Evolutionary conservation across 1,140 invertebrate genomes (phyloP).

Genomic region (Eueides isabella): DNA sequence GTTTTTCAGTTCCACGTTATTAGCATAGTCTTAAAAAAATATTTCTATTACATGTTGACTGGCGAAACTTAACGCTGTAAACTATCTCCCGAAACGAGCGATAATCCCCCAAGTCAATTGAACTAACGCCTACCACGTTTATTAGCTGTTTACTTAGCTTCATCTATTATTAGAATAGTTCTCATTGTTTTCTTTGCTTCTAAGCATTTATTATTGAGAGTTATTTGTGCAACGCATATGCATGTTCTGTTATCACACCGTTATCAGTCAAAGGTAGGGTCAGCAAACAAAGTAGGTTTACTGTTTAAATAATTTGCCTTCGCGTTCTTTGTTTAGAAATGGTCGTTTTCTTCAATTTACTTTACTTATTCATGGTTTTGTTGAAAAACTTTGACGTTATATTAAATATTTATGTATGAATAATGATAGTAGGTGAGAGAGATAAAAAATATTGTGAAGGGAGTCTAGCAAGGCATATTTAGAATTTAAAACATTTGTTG

Average conservation of each 20-base stretch:
- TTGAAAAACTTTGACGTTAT: background rate
- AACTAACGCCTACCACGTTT: background rate
- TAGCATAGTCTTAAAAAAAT: no score
- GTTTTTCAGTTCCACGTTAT: background rate
- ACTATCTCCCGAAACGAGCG: background rate
- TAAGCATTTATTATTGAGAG: background rate
- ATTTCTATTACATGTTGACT: background rate
- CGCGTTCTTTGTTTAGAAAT: conserved; percentile 5
- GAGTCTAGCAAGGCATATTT: no score
- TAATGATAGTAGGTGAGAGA: no score
- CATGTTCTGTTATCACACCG: background rate
- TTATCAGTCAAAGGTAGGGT: conserved; percentile 15
- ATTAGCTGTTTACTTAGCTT: background rate
- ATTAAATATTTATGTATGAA: no score
- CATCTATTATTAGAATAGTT: background rate
- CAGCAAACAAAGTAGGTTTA: conserved; percentile 12
- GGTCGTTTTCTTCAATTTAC: background rate
- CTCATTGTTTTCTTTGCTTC: background rate
- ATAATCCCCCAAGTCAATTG: no score
- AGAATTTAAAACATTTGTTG: no score
- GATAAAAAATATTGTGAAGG: no score
- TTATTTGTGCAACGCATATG: background rate
- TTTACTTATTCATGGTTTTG: conserved; percentile 1
- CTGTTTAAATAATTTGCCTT: conserved; percentile 1
- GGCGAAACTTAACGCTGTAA: background rate